Percentiles rank a stretch among this genome's conserved stretches.
phyloP scores from a whole-genome alignment of 2,888 invertebrate species.

The Uloborus plumipes region DNA sequence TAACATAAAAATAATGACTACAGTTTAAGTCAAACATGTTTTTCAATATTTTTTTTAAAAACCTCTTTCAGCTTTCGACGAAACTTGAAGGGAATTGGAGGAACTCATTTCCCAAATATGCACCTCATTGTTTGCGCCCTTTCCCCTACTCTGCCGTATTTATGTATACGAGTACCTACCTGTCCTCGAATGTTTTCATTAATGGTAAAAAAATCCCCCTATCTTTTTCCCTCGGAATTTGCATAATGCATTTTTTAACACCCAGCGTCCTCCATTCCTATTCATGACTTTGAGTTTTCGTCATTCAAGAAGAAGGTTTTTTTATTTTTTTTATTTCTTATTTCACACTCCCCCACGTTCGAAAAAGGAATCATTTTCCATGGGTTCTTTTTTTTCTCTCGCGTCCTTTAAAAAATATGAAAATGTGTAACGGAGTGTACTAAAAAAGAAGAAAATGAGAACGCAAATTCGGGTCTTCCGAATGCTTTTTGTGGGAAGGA shows the following conservation, averaged over 20 bases:
- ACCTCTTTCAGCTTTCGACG: too few relatives aligned
- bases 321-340: neutral
- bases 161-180: too few relatives aligned
- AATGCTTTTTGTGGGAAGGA: conserved; percentile 15
- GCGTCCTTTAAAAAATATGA: conserved; percentile 36
- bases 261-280: conserved; percentile 33
- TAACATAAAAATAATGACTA: too few relatives aligned
- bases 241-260: conserved; percentile 62
- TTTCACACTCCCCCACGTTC: neutral
- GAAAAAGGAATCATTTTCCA: neutral
- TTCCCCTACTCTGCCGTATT: too few relatives aligned
- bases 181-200: neutral
- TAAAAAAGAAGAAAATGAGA: conserved; percentile 33
- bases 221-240: conserved; percentile 30
- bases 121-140: too few relatives aligned
- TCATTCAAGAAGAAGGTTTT: neutral
- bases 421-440: conserved; percentile 56
- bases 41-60: too few relatives aligned
- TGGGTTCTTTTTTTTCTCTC: too few relatives aligned
- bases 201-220: conserved; percentile 16
- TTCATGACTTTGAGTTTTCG: conserved; percentile 45
- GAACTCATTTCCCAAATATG: too few relatives aligned
- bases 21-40: too few relatives aligned
- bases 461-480: conserved; percentile 9
- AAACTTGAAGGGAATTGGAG: too few relatives aligned